phyloP scores from a whole-genome alignment of 2,113 vertebrate genomes.

The Crypturellus undulatus region DNA sequence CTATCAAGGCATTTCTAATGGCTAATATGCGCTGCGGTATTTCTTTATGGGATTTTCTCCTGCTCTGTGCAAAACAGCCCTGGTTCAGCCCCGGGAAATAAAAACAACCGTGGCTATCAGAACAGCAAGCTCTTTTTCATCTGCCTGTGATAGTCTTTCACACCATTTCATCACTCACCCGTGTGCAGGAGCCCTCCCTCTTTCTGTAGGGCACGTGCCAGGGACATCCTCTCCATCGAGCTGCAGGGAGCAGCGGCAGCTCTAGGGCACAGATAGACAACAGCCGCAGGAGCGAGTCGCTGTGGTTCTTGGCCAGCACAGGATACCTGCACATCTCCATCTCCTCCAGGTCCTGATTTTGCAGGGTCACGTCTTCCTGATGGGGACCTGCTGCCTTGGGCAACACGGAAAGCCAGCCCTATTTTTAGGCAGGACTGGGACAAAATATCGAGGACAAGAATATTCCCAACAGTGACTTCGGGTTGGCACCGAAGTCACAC shows the following conservation, averaged over 20 bases:
- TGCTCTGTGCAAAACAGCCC: neutral
- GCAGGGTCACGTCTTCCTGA: no score
- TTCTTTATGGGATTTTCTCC: constrained; percentile 35
- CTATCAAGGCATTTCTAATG: constrained; percentile 23
- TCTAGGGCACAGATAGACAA: no score
- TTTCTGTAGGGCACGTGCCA: neutral
- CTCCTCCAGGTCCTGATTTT: no score
- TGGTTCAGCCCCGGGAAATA: constrained; percentile 13
- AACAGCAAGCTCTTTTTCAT: neutral
- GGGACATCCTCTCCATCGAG: neutral
- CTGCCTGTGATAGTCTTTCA: neutral
- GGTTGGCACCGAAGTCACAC: neutral
- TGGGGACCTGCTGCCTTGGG: no score
- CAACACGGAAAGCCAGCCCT: no score
- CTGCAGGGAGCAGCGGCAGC: no score
- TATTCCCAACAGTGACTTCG: neutral
- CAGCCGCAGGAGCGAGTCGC: no score
- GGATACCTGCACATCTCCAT: no score
- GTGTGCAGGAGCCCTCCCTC: neutral
- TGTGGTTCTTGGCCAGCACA: no score
- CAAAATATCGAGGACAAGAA: neutral
- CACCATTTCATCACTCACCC: neutral
- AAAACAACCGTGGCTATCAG: neutral
- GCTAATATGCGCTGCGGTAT: constrained; percentile 37
- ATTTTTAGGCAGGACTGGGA: no score